Conservation (phyloP, 2,113 vertebrate genomes). For the Desmodus rotundus region DNA sequence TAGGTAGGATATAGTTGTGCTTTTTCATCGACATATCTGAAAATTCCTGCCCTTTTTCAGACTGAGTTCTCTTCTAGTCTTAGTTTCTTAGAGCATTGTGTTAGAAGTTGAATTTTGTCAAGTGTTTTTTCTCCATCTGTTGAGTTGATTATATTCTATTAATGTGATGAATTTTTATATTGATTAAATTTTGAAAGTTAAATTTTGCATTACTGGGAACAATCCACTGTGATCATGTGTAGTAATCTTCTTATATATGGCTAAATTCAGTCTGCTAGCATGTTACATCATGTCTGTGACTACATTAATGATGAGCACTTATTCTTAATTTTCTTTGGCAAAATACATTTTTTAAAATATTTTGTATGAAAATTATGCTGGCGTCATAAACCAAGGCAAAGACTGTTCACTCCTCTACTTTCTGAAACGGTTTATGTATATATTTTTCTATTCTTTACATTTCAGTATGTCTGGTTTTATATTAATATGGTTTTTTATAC, state of each 20-base stretch:
- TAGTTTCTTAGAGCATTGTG: background rate
- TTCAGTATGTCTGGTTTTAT: background rate
- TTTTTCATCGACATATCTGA: background rate
- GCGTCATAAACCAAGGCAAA: background rate
- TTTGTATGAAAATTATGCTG: background rate
- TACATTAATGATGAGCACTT: background rate
- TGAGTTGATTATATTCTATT: background rate
- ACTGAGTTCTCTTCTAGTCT: background rate
- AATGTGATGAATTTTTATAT: background rate
- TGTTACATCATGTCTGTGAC: background rate
- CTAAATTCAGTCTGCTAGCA: background rate
- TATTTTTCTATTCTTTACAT: background rate
- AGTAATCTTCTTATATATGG: background rate
- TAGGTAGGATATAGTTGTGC: background rate
- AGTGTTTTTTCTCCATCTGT: background rate
- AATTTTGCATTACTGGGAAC: background rate
- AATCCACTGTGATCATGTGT: background rate
- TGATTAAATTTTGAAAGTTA: background rate
- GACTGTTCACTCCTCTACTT: background rate
- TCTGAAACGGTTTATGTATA: background rate
- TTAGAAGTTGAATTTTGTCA: background rate
- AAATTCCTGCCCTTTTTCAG: background rate
- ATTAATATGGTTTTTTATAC: background rate
- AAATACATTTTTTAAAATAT: background rate
- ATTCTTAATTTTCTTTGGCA: background rate